Evolutionary conservation across 2,888 invertebrate genomes (phyloP), one percentile per base, ranked within the genome.

Genomic region (Caenorhabditis sp.): DNA sequence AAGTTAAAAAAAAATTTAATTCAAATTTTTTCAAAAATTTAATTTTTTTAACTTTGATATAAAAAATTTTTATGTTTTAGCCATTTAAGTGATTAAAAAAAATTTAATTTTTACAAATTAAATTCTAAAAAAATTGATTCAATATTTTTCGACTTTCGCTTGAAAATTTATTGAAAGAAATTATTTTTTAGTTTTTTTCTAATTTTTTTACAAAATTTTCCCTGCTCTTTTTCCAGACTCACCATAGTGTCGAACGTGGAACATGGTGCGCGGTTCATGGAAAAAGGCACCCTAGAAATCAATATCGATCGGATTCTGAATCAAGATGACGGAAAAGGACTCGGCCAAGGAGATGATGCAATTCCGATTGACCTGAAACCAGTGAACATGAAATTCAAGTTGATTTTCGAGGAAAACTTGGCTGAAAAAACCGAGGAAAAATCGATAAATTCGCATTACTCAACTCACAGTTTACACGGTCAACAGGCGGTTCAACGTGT

Each of bases 251-350:
- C 82, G 2, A 79, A 82, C 20, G 53, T 82, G 18, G 78, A 74
- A 40, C 79, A 83, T 26, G 82, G 82, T 2, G 77, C 71, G 8
- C 40, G 82, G 32, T 78, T 82, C 35, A 47, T 78, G 56, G 72
- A 78, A 15, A 37, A 37, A 9, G 72, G 82, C 20, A 61, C 28
- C 28, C 55, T 82, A 4, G 82, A 82, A 28, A 74, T 82, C 1
- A 79, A 74, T 32, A 74, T 82, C 28, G 82, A 88, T 71, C 77
- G 88, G 61, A 88, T 87, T 53, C 32, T 88, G 67, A 86, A 84
- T 69, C 87, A 87, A 61, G 88, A 88, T 47, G 88, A 88, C 64
- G 86, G 86, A 32, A 88, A 88, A 44, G 88, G 88, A 28, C 71
- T 88, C 24, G 88, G 88, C n/a, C 28, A 22, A 2, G 68, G 50